Conservation (phyloP, 1,140 invertebrate species). For the Condylostylus longicornis region DNA sequence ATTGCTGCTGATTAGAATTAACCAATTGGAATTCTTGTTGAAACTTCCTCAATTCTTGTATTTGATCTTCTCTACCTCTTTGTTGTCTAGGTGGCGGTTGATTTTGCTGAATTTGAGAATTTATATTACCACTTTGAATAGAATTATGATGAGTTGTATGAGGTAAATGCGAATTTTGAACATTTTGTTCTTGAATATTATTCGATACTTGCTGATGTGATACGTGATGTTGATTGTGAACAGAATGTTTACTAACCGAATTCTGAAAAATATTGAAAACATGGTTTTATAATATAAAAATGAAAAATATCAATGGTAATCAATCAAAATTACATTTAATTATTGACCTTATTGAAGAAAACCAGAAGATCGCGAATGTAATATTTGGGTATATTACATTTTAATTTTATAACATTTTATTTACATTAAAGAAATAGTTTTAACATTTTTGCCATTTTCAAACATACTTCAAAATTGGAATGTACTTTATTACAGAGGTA, state of each 20-base stretch:
- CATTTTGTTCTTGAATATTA: conserved; percentile 15
- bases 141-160: not conserved
- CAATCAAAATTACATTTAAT: too few relatives aligned
- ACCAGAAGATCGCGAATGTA: too few relatives aligned
- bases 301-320: too few relatives aligned
- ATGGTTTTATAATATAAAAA: too few relatives aligned
- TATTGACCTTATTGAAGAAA: too few relatives aligned
- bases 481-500: too few relatives aligned
- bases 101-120: conserved; percentile 8
- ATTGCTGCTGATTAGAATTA: conserved; percentile 16
- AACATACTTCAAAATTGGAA: too few relatives aligned
- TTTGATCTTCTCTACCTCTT: conserved; percentile 20
- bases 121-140: not conserved
- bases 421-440: too few relatives aligned
- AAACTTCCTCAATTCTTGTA: conserved; percentile 27
- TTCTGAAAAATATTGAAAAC: conserved; percentile 7
- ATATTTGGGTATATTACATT: too few relatives aligned
- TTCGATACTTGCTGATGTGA: not conserved
- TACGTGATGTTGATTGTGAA: not conserved
- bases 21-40: conserved; percentile 25
- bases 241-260: conserved; percentile 10
- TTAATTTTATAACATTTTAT: too few relatives aligned
- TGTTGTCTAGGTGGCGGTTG: conserved; percentile 18
- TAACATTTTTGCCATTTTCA: too few relatives aligned
- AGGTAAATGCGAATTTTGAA: too few relatives aligned